Evolutionary conservation across 2,797 vertebrate genomes (phyloP).

Genomic region (Chanos chanos): DNA sequence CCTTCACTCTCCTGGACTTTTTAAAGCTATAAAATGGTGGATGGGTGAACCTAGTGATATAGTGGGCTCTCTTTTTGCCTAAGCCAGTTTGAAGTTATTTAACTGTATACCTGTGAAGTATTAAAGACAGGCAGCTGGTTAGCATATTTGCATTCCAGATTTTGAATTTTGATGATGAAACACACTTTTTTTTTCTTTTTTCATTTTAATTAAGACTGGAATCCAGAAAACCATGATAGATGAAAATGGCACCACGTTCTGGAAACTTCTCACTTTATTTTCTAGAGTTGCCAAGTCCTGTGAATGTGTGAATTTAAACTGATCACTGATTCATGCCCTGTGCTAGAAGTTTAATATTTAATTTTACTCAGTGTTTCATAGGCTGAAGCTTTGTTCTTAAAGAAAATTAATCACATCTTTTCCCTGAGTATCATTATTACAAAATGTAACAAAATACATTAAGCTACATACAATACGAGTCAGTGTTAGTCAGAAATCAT

Average conservation of each 20-base stretch:
- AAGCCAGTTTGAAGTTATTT: constrained; percentile 24
- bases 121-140: constrained; percentile 41
- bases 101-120: constrained; percentile 21
- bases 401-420: too few relatives aligned
- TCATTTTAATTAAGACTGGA: not conserved
- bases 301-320: not conserved
- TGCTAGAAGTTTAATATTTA: not conserved
- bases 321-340: not conserved
- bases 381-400: too few relatives aligned
- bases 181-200: constrained; percentile 2
- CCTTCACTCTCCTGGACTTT: not conserved
- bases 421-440: too few relatives aligned
- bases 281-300: not conserved
- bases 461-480: too few relatives aligned
- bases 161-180: not conserved
- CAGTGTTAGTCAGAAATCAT: too few relatives aligned
- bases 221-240: constrained; percentile 20
- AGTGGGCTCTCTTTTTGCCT: constrained; percentile 9
- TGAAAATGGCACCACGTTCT: constrained; percentile 10
- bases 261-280: not conserved
- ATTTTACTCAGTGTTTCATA: too few relatives aligned
- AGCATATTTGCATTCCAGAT: not conserved
- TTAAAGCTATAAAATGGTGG: not conserved
- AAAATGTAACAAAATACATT: too few relatives aligned
- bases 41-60: not conserved